Percentiles rank a stretch among this genome's conserved stretches.
Evolutionary conservation across 2,888 invertebrate genomes (phyloP).

Genomic region (Drosophila leonis): DNA sequence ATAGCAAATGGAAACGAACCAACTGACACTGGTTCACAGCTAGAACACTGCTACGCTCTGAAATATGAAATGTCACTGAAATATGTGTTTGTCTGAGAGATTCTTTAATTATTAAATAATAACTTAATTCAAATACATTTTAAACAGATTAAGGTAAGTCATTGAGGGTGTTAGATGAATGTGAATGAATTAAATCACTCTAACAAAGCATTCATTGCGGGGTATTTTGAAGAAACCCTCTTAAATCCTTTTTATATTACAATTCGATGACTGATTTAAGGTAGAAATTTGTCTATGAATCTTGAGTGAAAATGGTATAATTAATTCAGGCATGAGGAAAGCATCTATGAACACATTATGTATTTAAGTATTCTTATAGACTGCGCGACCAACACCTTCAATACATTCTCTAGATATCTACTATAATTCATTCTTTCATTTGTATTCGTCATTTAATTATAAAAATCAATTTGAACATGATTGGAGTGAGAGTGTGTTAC

Average conservation of each 20-base stretch:
- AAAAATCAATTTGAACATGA: no score
- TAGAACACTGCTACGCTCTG: conserved; percentile 3
- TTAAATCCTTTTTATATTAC: neutral
- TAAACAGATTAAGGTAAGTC: neutral
- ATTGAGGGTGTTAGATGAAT: neutral
- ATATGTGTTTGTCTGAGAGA: conserved; percentile 31
- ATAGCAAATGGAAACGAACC: conserved; percentile 55
- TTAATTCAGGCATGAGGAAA: no score
- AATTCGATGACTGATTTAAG: no score
- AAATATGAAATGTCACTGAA: conserved; percentile 53
- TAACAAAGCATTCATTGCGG: neutral
- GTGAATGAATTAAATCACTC: neutral
- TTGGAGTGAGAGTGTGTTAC: no score
- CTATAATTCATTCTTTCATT: no score
- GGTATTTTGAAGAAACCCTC: neutral
- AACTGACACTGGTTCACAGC: conserved; percentile 34
- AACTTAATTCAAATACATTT: neutral
- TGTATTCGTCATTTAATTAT: no score
- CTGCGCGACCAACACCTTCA: no score
- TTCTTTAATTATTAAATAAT: neutral
- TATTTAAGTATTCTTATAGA: no score
- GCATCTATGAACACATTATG: no score
- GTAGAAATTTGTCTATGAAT: no score
- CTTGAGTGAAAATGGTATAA: no score
- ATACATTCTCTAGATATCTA: no score